These are phyloP conservation scores for Ciconia nigra DNA, from an alignment of 2,797 vertebrate species.

Conservation along the genomic window DNA sequence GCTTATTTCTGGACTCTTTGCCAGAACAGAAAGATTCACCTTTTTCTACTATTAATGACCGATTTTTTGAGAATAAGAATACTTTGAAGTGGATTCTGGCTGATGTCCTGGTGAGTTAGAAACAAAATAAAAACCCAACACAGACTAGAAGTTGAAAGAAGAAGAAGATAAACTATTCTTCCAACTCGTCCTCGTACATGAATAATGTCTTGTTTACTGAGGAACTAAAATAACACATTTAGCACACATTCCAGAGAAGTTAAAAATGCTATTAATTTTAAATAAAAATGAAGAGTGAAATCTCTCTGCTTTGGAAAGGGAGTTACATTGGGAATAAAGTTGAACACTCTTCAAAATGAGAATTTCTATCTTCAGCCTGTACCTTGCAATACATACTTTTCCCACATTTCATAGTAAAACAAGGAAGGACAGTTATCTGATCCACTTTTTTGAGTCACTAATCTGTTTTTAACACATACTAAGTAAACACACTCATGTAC, in stretches of 20 bases:
- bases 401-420: background rate
- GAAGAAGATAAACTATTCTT: background rate
- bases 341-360: background rate
- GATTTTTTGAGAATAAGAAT: background rate
- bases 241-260: background rate
- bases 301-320: background rate
- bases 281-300: background rate
- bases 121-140: background rate
- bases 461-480: background rate
- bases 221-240: background rate
- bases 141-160: background rate
- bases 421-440: background rate
- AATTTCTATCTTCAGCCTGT: background rate
- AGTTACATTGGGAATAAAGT: background rate
- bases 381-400: background rate
- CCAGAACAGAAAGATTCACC: background rate
- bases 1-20: background rate
- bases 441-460: background rate
- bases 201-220: constrained; percentile 16
- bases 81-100: background rate
- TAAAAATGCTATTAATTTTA: background rate
- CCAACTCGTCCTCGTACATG: background rate
- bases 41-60: background rate
- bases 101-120: background rate
- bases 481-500: background rate